Evolutionary conservation across 1,140 invertebrate species (phyloP), one percentile per base, ranked within the genome.

Genomic region (Temnothorax curvispinosus): DNA sequence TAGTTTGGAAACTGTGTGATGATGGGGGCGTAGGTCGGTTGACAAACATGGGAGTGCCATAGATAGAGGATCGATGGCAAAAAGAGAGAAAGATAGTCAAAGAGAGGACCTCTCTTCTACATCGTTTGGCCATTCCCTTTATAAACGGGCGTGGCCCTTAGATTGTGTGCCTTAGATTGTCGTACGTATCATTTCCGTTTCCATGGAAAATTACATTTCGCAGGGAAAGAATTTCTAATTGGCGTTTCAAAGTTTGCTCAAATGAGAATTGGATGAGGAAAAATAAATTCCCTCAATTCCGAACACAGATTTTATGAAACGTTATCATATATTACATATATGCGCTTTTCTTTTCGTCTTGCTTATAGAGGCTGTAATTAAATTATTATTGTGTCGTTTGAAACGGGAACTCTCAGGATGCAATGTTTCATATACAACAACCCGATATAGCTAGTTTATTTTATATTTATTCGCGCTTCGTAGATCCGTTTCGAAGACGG

Each of bases 31-130:
- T 74, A 74, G 69, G 80, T 75, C 54, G 69, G 69, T 62, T 84
- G 54, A 84, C 80, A 84, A 84, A 84, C 47, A 84, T 84, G 62
- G 80, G 80, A 75, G 80, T 74, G 80, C 32, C 80, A 35, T 62
- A 82, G 69, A 82, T 71, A 74, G 41, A 74, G 52, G 67, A 56
- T 74, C 41, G 69, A 84, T 74, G 69, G n/a, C 52, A 75, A 84
- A 84, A 75, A 75, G 54, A 84, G 78, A 82, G 64, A 9, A 82
- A 74, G 38, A 74, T 58, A 69, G 65, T 56, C 6, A 56, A 82
- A 56, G 69, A 72, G 41, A 50, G 32, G 32, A 47, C 71, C 65
- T 81, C 64, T 71, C 64, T 71, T 56, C 38, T 56, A 72, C 52
- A 71, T 81, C 50, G 50, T 81, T 69, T 50, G 54, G 41, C 32